Evolutionary conservation across 2,113 vertebrate genomes (phyloP), one percentile per base, ranked within the genome.

Genomic region (Centrocercus urophasianus): DNA sequence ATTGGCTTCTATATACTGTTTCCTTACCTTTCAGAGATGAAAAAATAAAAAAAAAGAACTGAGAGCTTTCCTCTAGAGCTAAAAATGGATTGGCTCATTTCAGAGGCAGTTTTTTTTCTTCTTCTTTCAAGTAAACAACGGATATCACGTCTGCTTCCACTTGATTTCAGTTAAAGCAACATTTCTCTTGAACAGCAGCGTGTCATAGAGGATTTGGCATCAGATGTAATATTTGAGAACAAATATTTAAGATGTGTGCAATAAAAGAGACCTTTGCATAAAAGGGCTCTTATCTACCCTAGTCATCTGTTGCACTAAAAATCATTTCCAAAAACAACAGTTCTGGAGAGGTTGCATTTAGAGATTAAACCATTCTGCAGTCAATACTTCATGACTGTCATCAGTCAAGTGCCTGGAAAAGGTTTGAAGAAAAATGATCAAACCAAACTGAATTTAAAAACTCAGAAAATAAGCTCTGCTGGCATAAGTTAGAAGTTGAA

Each of bases 201-300:
- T 67, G 28, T 76, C 75, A 59, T 67, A 88, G 34, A 77, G 48
- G 61, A 65, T 36, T 66, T 84, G 54, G 45, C 66, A 89, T 47
- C 50, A 70, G 40, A 83, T 61, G 34, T 11, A 78, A 57, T 84
- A 71, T 88, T 90, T 86, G 63, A 84, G 76, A 88, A 71, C 38
- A 93, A 89, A 91, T 84, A 93, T 77, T 93, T 82, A 89, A 90
- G 63, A 57, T 64, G 24, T 56, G 11, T 82, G 18, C 84, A 92
- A 89, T 91, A 74, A 93, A 90, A 30, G 32, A 82, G 36, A 92
- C 24, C 69, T 90, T 88, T 82, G 13, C 73, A 91, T 94, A 75
- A 88, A 88, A 72, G 8, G 36, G 7, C 12, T 92, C 36, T 74
- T 95, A 81, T 66, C 52, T 95, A 54, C 25, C 30, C 16, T 65